These are phyloP conservation scores for Cantharis flavilabris DNA, from an alignment of 2,888 invertebrate species.

Conservation along the genomic window DNA sequence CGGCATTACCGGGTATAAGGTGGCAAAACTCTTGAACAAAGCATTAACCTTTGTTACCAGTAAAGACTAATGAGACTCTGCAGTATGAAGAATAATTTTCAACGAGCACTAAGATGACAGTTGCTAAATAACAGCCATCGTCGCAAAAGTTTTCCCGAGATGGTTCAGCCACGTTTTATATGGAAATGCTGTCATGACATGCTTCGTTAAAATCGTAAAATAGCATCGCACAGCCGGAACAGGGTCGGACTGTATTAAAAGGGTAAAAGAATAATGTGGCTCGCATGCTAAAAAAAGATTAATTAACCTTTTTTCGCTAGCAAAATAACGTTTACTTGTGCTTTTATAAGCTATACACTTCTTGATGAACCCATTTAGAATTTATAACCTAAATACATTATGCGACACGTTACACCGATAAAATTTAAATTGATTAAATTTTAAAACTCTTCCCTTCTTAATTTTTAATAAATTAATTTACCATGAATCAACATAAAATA, in stretches of 20 bases:
- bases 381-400: conserved; percentile 11
- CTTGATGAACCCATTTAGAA: conserved; percentile 24
- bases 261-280: conserved; percentile 53
- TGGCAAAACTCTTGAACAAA: conserved; percentile 26
- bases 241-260: conserved; percentile 51
- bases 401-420: neutral
- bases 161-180: conserved; percentile 42
- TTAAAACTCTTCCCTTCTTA: neutral
- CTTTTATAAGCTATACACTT: conserved; percentile 32
- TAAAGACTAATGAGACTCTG: conserved; percentile 29
- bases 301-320: conserved; percentile 52
- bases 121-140: conserved; percentile 49
- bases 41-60: conserved; percentile 30
- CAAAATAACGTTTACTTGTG: conserved; percentile 44
- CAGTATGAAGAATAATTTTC: conserved; percentile 45
- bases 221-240: conserved; percentile 49
- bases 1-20: conserved; percentile 15
- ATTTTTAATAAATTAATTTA: neutral
- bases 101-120: conserved; percentile 43
- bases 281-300: conserved; percentile 52
- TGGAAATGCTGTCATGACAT: conserved; percentile 50
- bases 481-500: neutral
- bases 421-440: neutral
- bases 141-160: conserved; percentile 45
- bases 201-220: conserved; percentile 56